These are phyloP conservation scores for Rambutsinella grinnellia DNA, from an alignment of 2,888 invertebrate species.

Conservation along the genomic window DNA sequence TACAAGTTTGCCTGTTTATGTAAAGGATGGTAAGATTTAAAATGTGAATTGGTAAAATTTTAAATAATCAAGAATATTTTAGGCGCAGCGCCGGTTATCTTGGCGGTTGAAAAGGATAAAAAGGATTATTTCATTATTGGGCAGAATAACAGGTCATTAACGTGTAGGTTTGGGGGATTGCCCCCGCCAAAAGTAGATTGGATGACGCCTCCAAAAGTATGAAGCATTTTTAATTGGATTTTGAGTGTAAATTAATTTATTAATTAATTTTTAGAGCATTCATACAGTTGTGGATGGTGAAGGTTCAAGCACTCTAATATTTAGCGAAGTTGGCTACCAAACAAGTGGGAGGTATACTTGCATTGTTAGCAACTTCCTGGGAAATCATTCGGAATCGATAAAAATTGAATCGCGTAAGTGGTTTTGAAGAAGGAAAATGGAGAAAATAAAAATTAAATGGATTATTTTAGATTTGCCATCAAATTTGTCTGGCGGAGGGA, in stretches of 20 bases:
- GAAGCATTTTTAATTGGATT: background rate
- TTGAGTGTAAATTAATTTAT: too few species aligned
- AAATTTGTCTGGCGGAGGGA: background rate
- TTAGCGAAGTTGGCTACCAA: conserved; percentile 19
- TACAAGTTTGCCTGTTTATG: conserved; percentile 1
- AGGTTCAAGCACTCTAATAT: background rate
- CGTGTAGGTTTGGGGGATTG: conserved; percentile 24
- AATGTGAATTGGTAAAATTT: conserved; percentile 1
- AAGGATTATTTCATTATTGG: conserved; percentile 13
- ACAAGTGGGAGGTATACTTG: conserved; percentile 27
- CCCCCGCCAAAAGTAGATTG: conserved; percentile 27
- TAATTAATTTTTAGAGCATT: too few species aligned
- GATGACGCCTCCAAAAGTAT: conserved; percentile 11
- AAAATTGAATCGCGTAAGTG: background rate
- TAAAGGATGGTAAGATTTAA: conserved; percentile 21
- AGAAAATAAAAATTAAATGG: background rate
- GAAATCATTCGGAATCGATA: conserved; percentile 14
- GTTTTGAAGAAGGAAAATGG: background rate
- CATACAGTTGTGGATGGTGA: too few species aligned
- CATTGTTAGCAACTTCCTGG: conserved; percentile 8
- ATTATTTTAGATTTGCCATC: background rate
- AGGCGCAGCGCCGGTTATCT: conserved; percentile 22
- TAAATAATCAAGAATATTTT: background rate
- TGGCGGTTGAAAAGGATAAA: background rate
- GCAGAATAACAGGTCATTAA: conserved; percentile 11